Evolutionary conservation across 2,113 vertebrate genomes (phyloP).

Genomic region (Toxotes jaculatrix): DNA sequence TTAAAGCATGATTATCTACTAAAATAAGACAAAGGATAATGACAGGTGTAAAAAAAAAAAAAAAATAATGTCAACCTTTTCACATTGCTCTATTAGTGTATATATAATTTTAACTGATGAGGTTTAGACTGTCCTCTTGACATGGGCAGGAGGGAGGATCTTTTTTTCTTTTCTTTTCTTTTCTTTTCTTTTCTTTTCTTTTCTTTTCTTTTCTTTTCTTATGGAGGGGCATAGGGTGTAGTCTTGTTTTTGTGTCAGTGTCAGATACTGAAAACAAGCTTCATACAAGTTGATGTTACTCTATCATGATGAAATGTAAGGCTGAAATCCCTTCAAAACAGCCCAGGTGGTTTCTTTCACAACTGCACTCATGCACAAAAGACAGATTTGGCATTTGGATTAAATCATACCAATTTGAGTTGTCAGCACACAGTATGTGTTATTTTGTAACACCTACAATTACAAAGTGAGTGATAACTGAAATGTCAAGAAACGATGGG

Average conservation of each 20-base stretch:
- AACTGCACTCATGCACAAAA: slow-evolving; percentile 20
- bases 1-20: too few species aligned
- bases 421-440: slow-evolving; percentile 7
- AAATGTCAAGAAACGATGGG: neutral
- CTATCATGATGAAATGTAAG: neutral
- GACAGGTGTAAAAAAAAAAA: too few species aligned
- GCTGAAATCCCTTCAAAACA: slow-evolving; percentile 23
- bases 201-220: neutral
- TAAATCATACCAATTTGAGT: slow-evolving; percentile 19
- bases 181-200: neutral
- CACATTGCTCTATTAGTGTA: too few species aligned
- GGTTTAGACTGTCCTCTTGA: too few species aligned
- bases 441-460: slow-evolving; percentile 18
- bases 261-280: neutral
- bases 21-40: too few species aligned
- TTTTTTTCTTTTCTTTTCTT: neutral
- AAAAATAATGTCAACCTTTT: too few species aligned
- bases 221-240: too few species aligned
- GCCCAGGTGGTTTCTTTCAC: slow-evolving; percentile 37
- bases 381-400: neutral
- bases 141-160: too few species aligned
- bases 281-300: slow-evolving; percentile 3
- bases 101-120: too few species aligned
- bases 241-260: neutral
- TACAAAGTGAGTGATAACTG: slow-evolving; percentile 8